Evolutionary conservation across 2,888 invertebrate species (phyloP), one percentile per base, ranked within the genome.

Genomic region (Yponomeuta malinellus): DNA sequence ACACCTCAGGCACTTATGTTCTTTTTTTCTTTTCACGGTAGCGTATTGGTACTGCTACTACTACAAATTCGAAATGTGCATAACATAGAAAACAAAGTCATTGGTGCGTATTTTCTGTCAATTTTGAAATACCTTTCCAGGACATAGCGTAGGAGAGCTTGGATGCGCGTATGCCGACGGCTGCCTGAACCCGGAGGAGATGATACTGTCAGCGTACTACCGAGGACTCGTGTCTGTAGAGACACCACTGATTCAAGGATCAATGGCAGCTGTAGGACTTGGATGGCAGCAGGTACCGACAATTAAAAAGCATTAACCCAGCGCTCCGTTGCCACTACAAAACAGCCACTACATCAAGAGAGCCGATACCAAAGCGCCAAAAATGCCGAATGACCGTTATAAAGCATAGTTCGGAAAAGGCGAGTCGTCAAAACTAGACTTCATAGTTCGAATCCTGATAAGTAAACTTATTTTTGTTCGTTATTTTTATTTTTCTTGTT

Each of bases 141-240:
- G 83, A 59, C 83, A 84, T 73, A 86, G 86, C 70, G 96, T 97
- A 0, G 98, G 98, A 37, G 98, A 98, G 84, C 87, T 98, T 33
- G 97, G 96, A 1, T 98, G 98, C 83, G 97, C 96, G 0, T 98
- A 98, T 83, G 97, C 96, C 1, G 98, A 98, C 84, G 97, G 96
- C 8, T 95, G 96, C 73, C 91, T 98, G 71, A 96, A 96, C 0
- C 93, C 95, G 0, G 96, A 97, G 79, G 96, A 97, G 85, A 95
- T 96, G 87, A 94, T 97, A 69, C 82, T 96, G 59, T 93, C 95
- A n/a, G 95, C 97, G 0, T 97, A 97, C 83, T 95, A 94, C 79
- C 93, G 97, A 75, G 97, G 96, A 1, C 87, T 92, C 74, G 95
- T 95, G 1, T 95, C 95, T 59, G 76, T 94, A 63, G 94, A 95